Evolutionary conservation across 2,888 invertebrate genomes (phyloP).

Genomic region (Oxyscelio sp.): DNA sequence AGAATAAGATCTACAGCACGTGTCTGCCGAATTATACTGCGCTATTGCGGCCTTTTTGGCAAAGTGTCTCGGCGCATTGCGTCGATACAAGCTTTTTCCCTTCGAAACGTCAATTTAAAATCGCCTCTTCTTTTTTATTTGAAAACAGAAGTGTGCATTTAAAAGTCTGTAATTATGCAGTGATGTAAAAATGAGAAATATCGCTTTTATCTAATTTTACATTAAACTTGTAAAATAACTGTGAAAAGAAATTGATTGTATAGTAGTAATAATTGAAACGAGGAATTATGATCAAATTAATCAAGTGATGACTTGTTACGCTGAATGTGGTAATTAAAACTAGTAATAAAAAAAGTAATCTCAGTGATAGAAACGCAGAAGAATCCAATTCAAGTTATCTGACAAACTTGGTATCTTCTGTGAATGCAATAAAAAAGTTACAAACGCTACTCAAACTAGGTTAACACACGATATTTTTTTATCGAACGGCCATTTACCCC

Average conservation of each 20-base stretch:
- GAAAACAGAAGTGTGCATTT: too few relatives aligned
- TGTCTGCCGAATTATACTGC: constrained; percentile 35
- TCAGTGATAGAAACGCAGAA: too few relatives aligned
- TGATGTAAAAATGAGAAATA: too few relatives aligned
- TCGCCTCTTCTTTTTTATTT: background rate
- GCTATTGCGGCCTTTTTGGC: constrained; percentile 81
- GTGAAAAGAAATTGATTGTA: too few relatives aligned
- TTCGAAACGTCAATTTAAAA: constrained; percentile 9
- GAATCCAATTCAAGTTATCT: constrained; percentile 23
- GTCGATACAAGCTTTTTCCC: constrained; percentile 74
- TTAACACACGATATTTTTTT: constrained; percentile 21
- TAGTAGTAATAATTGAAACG: too few relatives aligned
- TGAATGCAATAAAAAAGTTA: constrained; percentile 21
- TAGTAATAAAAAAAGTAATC: too few relatives aligned
- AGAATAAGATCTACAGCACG: constrained; percentile 14
- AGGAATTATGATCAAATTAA: too few relatives aligned
- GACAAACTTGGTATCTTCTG: constrained; percentile 13
- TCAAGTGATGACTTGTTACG: too few relatives aligned
- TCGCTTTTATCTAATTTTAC: too few relatives aligned
- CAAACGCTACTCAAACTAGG: constrained; percentile 8
- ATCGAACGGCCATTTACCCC: background rate
- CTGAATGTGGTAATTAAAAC: too few relatives aligned
- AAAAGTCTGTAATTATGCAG: too few relatives aligned
- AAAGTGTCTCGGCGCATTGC: constrained; percentile 83
- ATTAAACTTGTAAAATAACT: too few relatives aligned